These are phyloP conservation scores for Sminthurinus aureus DNA, from an alignment of 2,888 invertebrate genomes.

Conservation along the genomic window DNA sequence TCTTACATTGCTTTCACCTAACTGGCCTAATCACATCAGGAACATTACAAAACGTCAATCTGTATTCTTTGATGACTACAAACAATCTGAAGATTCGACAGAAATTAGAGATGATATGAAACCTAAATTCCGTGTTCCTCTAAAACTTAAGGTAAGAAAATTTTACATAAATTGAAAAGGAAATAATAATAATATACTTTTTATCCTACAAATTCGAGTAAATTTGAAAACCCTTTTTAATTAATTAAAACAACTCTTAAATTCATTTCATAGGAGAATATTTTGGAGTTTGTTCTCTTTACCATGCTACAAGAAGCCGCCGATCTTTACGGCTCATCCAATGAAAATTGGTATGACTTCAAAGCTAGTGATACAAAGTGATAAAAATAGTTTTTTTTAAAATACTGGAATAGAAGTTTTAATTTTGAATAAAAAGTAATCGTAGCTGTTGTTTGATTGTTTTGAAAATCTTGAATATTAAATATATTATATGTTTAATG, in stretches of 20 bases:
- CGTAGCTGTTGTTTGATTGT: no score
- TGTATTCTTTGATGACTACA: conserved; percentile 30
- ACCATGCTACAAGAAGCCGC: conserved; percentile 54
- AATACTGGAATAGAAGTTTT: no score
- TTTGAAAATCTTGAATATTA: no score
- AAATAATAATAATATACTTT: background rate
- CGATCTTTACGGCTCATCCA: conserved; percentile 41
- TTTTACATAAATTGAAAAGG: no score
- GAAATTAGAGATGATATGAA: conserved; percentile 1
- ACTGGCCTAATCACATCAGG: conserved; percentile 37
- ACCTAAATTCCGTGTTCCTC: conserved; percentile 9
- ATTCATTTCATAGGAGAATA: conserved; percentile 34
- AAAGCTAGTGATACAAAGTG: conserved; percentile 14
- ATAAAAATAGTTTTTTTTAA: background rate
- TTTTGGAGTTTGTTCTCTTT: conserved; percentile 49
- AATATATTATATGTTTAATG: no score
- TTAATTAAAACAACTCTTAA: background rate
- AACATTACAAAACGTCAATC: conserved; percentile 39
- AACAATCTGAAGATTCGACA: background rate
- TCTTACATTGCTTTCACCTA: conserved; percentile 23
- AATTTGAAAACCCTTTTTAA: background rate
- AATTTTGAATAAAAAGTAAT: no score
- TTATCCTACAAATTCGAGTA: no score
- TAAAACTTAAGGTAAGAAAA: conserved; percentile 19
- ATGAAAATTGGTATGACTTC: conserved; percentile 25